Base-by-base conservation (phyloP, 1,140 invertebrate species). In the Drosophila chauvacae region DNA sequence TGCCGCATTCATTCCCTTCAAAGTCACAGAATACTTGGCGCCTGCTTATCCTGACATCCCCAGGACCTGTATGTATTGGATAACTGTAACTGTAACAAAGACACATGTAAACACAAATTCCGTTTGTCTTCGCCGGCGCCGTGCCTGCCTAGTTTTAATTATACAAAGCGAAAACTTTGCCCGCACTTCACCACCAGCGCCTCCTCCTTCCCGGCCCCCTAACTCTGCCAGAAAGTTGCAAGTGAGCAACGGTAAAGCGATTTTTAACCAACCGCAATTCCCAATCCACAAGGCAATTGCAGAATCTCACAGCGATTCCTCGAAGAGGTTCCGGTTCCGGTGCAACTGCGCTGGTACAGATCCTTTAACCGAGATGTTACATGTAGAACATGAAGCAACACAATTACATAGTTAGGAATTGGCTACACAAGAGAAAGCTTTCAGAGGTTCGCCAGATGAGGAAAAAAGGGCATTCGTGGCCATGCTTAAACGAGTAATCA, bases 131-230 rank as follows among this genome's bases (percentile, higher is more conserved):
- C 74, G 45, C 50, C 73, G 37, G 14, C 70, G 64, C 18, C 70
- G 66, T 51, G 56, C 30, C 62, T 70, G 75, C 79, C 70, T 78
- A 76, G 82, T 86, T 86, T 86, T 86, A 86, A 86, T 86, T 86
- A 86, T 87, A 88, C 83, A 87, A 87, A 82, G 84, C 80, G 64
- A 87, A 86, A 86, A 86, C 76, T 86, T 87, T 80, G 35, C 70
- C 69, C 63, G 56, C 64, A 77, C 73, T 65, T 66, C 58, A 62
- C 33, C 23, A 4, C 30, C 64, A 37, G 33, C 33, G 3, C 44
- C 62, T 9, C 13, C 4, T 5, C 48, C 48, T 6, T 7, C 39
- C 1, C 4, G 2, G 1, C 14, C 26, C 13, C 16, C 23, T 6
- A 3, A n/a, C 26, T 23, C 2, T 10, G 26, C 44, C 35, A 14